Evolutionary conservation across 2,113 vertebrate species (phyloP).

Genomic region (Cercocebus atys): DNA sequence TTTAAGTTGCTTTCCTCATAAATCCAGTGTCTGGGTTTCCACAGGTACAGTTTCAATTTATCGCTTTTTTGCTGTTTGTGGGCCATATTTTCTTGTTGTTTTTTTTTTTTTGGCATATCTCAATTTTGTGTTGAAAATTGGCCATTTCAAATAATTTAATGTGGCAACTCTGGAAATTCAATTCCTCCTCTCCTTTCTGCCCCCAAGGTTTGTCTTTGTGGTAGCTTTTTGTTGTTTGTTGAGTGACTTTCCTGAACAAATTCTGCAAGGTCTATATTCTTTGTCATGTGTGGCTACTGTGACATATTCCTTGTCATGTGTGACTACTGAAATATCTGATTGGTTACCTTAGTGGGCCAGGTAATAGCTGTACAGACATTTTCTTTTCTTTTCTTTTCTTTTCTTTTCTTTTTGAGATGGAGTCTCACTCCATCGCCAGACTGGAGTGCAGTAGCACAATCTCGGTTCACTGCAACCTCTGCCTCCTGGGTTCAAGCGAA

Average conservation of each 20-base stretch:
- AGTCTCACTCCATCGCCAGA: no score
- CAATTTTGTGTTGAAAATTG: background rate
- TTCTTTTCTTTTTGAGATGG: no score
- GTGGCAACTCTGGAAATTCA: conserved; percentile 12
- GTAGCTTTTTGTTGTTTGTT: background rate
- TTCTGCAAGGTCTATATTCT: background rate
- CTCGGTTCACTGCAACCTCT: no score
- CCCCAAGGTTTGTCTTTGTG: background rate
- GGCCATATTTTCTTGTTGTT: background rate
- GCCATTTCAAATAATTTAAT: background rate
- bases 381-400: background rate
- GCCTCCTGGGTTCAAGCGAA: no score
- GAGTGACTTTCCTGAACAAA: background rate
- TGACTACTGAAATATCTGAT: background rate
- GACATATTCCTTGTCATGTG: background rate
- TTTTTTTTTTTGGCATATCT: background rate
- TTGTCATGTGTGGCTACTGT: background rate
- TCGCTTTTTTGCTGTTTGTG: background rate
- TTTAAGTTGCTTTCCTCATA: background rate
- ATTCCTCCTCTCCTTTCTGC: background rate
- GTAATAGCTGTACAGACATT: background rate
- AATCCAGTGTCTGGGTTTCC: conserved; percentile 11
- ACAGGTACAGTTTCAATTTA: background rate
- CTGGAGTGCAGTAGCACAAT: no score
- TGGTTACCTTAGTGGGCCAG: background rate